Percentiles rank a stretch among this genome's conserved stretches.
These are phyloP conservation scores for Eristalinus sepulchralis DNA, from an alignment of 2,888 invertebrate species.

Conservation along the genomic window DNA sequence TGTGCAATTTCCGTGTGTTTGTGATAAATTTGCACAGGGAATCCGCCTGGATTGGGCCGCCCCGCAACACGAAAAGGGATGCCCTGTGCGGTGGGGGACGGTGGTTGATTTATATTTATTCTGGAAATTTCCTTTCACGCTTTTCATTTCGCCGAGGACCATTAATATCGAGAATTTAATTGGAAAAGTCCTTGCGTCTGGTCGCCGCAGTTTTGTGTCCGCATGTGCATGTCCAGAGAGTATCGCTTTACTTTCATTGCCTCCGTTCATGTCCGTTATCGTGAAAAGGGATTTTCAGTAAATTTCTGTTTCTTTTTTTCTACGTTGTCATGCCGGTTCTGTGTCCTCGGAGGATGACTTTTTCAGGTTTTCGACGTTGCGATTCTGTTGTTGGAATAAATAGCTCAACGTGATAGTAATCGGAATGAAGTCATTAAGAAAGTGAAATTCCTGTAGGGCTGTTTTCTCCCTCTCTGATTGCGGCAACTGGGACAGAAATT, in stretches of 20 bases:
- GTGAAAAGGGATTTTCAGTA: background rate
- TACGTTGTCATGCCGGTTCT: background rate
- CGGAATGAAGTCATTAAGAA: background rate
- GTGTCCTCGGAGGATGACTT: background rate
- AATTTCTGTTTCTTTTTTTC: background rate
- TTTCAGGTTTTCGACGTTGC: background rate
- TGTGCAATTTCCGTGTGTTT: conserved; percentile 12
- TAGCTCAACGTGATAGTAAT: background rate
- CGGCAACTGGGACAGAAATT: background rate
- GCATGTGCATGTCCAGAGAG: background rate
- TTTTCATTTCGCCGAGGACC: conserved; percentile 1
- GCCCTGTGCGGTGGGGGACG: background rate
- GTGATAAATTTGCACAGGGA: conserved; percentile 1
- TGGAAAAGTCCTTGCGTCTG: background rate
- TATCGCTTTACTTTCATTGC: background rate
- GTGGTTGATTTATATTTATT: conserved; percentile 18
- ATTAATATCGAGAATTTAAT: conserved; percentile 32
- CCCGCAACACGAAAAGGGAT: background rate
- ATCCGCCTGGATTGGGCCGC: background rate
- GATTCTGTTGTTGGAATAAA: background rate
- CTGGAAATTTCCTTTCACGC: conserved; percentile 1
- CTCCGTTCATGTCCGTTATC: background rate
- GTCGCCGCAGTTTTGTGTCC: background rate
- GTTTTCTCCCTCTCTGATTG: background rate
- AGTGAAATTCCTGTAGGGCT: background rate